Evolutionary conservation across 2,888 invertebrate species (phyloP).

Genomic region (Cartodere bifasciata): DNA sequence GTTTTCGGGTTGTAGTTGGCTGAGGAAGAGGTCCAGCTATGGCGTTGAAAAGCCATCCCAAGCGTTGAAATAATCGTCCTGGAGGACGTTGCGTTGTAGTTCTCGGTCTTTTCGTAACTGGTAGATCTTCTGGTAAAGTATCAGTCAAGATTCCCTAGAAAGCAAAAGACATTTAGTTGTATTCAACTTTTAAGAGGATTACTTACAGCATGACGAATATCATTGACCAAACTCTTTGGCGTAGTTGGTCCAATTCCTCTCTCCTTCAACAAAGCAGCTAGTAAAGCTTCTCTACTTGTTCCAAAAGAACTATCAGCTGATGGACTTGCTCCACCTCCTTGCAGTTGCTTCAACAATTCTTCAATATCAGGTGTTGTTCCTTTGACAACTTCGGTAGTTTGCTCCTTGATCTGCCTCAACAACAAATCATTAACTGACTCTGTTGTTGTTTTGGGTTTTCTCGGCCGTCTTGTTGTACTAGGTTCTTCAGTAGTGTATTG

Average conservation of each 20-base stretch:
- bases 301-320: conserved; percentile 35
- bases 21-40: conserved; percentile 21
- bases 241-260: conserved; percentile 62
- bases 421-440: too few species aligned
- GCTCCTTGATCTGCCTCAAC: too few species aligned
- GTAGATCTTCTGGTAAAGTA: conserved; percentile 19
- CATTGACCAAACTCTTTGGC: conserved; percentile 35
- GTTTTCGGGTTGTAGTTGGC: conserved; percentile 19
- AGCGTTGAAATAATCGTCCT: conserved; percentile 35
- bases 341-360: conserved; percentile 29
- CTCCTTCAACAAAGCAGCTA: conserved; percentile 56
- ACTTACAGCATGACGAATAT: conserved; percentile 25
- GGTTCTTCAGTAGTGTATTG: too few species aligned
- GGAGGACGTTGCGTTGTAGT: conserved; percentile 35
- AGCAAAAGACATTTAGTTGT: conserved; percentile 3
- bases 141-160: conserved; percentile 21
- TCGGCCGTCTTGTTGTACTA: too few species aligned
- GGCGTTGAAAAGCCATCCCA: conserved; percentile 32
- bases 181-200: not conserved
- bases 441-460: too few species aligned
- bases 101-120: conserved; percentile 26
- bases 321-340: conserved; percentile 22
- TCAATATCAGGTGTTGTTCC: conserved; percentile 22
- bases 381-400: too few species aligned
- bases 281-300: conserved; percentile 53